Base-by-base conservation (phyloP, 37 sponge, comb jelly and placozoan genomes). In the Geodia barretti region DNA sequence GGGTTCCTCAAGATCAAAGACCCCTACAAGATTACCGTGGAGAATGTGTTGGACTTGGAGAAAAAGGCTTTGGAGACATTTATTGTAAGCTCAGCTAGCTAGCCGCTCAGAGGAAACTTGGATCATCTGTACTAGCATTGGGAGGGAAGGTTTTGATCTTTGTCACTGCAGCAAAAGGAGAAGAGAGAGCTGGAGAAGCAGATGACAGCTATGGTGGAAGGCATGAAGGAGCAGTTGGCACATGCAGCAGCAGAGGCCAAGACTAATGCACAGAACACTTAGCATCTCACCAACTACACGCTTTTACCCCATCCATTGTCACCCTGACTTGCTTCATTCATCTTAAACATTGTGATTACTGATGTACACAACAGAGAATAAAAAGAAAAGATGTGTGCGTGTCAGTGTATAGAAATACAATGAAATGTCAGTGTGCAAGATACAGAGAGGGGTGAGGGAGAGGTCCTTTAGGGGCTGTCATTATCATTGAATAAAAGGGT, bases 21-120 rank as follows among this genome's bases (percentile, higher is more conserved):
- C 68, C 92, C 92, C 42, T 90, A 90, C 41, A 59, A 37, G 29
- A 79, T 91, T 14, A 91, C 92, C 11, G 80, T 91, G 1, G 87
- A 75, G 7, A 75, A 91, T 41, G 84, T 87, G 1, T 31, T 91
- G 8, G 87, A 86, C 40, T 60, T 91, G 41, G 92, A 91, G 80
- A 91, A 67, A 59, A 54, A 31, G 23, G 87, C 92, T 31, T 32
- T 84, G 21, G 74, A 87, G 34, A 28, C 30, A 58, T 73, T 34
- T 35, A 68, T 79, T 1, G 92, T 91, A 54, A 67, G 87, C 60
- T 32, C 30, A 17, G 31, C 9, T 41, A 19, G 71, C 35, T 4
- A 20, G 24, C 35, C 3, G 31, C 23, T 64, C 25, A 26, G 30
- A n/a, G 19, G 60, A 58, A 21, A 19, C 24, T 62, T 28, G 26